These are phyloP conservation scores for Pseudomugil tenellus DNA, from an alignment of 2,797 vertebrate species.

Conservation along the genomic window DNA sequence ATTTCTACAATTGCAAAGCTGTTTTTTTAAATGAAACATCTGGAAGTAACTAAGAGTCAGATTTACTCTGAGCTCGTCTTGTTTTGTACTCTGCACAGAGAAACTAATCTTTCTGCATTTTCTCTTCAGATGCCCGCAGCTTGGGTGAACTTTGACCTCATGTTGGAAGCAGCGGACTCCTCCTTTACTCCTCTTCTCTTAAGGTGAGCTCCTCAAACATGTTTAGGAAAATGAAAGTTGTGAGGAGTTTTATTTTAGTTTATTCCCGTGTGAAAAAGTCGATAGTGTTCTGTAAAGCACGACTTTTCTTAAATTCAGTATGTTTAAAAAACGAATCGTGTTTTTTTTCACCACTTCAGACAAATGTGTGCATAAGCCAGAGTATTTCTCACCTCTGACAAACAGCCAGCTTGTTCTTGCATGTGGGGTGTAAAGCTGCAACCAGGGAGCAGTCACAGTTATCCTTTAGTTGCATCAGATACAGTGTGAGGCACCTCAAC, in stretches of 20 bases:
- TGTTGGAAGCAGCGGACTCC: neutral
- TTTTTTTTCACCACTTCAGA: neutral
- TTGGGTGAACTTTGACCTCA: neutral
- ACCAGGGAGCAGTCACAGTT: neutral
- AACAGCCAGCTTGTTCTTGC: conserved; percentile 1
- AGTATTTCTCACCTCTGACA: neutral
- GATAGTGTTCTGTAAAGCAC: too few relatives aligned
- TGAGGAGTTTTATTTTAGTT: too few relatives aligned
- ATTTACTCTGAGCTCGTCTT: neutral
- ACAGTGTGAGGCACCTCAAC: neutral
- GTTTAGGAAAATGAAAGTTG: too few relatives aligned
- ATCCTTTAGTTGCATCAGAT: conserved; percentile 6
- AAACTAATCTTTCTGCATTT: neutral
- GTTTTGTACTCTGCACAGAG: neutral
- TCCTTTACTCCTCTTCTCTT: neutral
- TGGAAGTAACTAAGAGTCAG: too few relatives aligned
- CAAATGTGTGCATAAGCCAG: neutral
- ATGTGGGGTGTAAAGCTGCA: neutral
- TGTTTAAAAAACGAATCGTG: too few relatives aligned
- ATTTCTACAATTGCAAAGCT: too few relatives aligned
- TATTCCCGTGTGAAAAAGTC: neutral
- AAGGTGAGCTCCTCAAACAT: neutral
- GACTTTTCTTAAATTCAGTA: too few relatives aligned
- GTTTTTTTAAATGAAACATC: too few relatives aligned
- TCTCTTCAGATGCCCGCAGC: neutral